Evolutionary conservation across 2,113 vertebrate genomes (phyloP).

Genomic region (Picathartes gymnocephalus): DNA sequence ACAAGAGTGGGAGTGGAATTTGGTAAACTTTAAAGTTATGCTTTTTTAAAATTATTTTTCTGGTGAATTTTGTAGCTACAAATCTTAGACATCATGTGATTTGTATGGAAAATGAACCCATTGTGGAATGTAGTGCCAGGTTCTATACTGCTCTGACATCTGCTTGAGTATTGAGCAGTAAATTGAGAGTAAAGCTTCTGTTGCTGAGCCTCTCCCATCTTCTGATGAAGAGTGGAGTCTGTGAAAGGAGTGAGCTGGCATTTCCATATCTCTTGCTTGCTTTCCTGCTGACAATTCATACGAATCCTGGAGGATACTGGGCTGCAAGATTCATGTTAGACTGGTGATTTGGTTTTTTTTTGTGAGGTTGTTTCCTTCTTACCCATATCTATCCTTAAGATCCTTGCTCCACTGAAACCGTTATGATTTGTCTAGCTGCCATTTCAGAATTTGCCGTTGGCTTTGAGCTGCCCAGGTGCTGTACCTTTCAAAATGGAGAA

Average conservation of each 20-base stretch:
- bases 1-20: background rate
- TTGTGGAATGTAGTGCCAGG: background rate
- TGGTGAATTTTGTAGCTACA: background rate
- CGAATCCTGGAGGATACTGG: background rate
- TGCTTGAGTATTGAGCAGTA: background rate
- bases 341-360: background rate
- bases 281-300: background rate
- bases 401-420: background rate
- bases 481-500: background rate
- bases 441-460: background rate
- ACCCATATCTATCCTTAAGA: background rate
- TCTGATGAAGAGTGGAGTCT: background rate
- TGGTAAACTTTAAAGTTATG: background rate
- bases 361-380: background rate
- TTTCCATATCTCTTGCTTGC: background rate
- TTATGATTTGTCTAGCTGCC: background rate
- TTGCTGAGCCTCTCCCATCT: background rate
- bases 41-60: background rate
- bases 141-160: background rate
- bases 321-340: background rate
- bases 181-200: background rate
- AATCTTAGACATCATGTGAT: background rate
- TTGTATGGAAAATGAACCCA: background rate
- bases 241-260: background rate
- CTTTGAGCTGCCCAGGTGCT: background rate